phyloP scores from a whole-genome alignment of 2,888 invertebrate species.

The Erebia ligea region DNA sequence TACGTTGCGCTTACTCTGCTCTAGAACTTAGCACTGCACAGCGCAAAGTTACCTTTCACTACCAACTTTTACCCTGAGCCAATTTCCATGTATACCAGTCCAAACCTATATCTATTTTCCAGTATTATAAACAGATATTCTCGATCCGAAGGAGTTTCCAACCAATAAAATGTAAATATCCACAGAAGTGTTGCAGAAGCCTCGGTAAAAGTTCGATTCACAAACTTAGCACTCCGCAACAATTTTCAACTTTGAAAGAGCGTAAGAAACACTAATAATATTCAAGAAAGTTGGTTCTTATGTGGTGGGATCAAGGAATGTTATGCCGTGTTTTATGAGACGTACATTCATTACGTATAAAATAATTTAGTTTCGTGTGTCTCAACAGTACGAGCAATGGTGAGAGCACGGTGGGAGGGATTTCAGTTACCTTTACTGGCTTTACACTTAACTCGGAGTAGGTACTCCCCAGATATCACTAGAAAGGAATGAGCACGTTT shows the following conservation, averaged over 20 bases:
- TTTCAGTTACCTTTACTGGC: slow-evolving; percentile 4
- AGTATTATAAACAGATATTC: slow-evolving; percentile 14
- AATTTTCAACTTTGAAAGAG: slow-evolving; percentile 18
- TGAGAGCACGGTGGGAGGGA: background rate
- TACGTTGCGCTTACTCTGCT: background rate
- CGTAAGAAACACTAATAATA: slow-evolving; percentile 21
- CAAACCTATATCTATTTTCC: slow-evolving; percentile 7
- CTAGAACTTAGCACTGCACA: background rate
- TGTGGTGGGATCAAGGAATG: background rate
- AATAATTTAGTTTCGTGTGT: slow-evolving; percentile 13
- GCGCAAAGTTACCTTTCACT: background rate
- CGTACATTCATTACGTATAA: slow-evolving; percentile 6
- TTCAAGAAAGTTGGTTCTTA: slow-evolving; percentile 20
- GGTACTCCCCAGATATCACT: background rate
- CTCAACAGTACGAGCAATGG: background rate
- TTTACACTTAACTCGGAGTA: slow-evolving; percentile 9
- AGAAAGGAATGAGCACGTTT: slow-evolving; percentile 1
- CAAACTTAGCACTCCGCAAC: slow-evolving; percentile 26
- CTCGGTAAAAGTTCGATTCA: slow-evolving; percentile 20
- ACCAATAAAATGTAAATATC: slow-evolving; percentile 28
- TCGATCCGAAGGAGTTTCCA: slow-evolving; percentile 15
- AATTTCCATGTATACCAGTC: background rate
- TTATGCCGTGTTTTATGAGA: background rate
- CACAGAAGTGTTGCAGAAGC: slow-evolving; percentile 22
- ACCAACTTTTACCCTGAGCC: background rate